Evolutionary conservation across 2,113 vertebrate genomes (phyloP), one percentile per base, ranked within the genome.

Genomic region (Tetraodon nigroviridis): DNA sequence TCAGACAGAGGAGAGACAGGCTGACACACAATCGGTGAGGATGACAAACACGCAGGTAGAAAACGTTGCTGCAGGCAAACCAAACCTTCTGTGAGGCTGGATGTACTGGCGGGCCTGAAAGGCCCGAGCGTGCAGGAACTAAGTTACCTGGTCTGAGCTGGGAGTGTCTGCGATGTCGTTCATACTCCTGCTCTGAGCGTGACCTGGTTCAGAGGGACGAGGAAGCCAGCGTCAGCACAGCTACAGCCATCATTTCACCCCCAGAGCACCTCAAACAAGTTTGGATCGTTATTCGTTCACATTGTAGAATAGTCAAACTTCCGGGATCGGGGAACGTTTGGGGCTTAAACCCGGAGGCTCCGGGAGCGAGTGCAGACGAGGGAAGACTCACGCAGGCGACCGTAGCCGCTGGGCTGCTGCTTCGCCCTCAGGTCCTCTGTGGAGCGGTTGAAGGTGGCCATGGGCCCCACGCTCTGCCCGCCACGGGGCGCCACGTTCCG

Each of bases 121-220:
- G n/a, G n/a, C n/a, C n/a, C n/a, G n/a, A n/a, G n/a, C n/a, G n/a
- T 16, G 41, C 41, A 42, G 41, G 42, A 12, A 6, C 11, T 13
- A 15, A 46, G 6, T 83, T 85, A 95, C 96, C 94, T 99, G 96
- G 68, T 98, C 95, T 0, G 92, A 88, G 88, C 95, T 98, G 0
- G 92, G 94, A 0, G 92, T 89, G 18, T 91, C 93, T 0, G 94
- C 89, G 79, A 99, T 98, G 75, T 99, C 96, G 0, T 95, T 99
- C 96, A 99, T 96, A 84, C 97, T 99, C 50, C 93, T 84, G 66
- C 95, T 99, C 80, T 98, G 95, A 1, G 92, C 91, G 0, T 97
- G 93, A 81, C 92, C 96, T 98, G 79, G 2, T 83, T 59, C 0
- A 59, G 24, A 70, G 78, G 22, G 22, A 24, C 22, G 22, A 24